These are phyloP conservation scores for Melanotaenia nigrans DNA, from an alignment of 2,797 vertebrate genomes.

Conservation along the genomic window DNA sequence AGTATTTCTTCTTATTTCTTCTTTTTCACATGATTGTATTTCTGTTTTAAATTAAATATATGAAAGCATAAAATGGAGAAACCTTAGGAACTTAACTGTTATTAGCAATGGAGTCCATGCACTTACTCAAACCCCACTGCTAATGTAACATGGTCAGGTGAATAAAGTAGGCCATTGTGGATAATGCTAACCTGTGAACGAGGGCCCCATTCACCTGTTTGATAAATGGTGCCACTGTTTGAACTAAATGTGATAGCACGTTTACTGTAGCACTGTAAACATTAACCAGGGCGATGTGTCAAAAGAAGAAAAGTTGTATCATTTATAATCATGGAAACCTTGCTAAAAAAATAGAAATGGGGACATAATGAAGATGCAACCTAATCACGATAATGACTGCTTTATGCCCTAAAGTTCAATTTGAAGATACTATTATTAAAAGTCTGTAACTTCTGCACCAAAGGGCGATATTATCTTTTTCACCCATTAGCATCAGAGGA, in stretches of 20 bases:
- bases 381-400: neutral
- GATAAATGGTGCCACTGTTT: slow-evolving; percentile 22
- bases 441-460: no score
- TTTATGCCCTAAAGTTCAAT: neutral
- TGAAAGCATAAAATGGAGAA: slow-evolving; percentile 2
- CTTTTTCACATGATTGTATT: neutral
- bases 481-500: neutral
- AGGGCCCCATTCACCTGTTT: slow-evolving; percentile 26
- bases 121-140: neutral
- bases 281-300: slow-evolving; percentile 52
- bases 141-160: neutral
- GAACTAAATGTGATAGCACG: slow-evolving; percentile 2
- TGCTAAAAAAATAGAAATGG: neutral
- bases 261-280: slow-evolving; percentile 44
- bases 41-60: neutral
- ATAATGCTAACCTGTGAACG: slow-evolving; percentile 5
- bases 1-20: no score
- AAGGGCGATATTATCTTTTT: no score
- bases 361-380: slow-evolving; percentile 10
- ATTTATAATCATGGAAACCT: slow-evolving; percentile 21
- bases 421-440: neutral
- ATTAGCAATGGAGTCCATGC: neutral
- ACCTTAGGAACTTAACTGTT: neutral
- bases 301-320: slow-evolving; percentile 7
- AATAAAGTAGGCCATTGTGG: neutral